Conservation (phyloP, 1,140 invertebrate species). For the Drosophila elegans region DNA sequence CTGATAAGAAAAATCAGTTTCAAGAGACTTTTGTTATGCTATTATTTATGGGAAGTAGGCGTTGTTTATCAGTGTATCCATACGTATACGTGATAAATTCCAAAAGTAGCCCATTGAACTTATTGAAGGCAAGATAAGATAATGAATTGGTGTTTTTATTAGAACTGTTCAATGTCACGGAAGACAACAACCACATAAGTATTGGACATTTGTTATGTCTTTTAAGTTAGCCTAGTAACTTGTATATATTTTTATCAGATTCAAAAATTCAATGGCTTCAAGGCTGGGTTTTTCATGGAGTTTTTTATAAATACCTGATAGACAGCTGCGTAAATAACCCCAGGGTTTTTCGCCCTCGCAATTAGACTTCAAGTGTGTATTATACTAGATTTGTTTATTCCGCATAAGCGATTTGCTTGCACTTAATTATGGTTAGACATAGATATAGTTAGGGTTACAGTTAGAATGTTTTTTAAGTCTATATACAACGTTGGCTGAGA, state of each 20-base stretch:
- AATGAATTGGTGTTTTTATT: neutral
- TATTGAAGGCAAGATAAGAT: neutral
- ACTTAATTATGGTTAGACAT: constrained; percentile 72
- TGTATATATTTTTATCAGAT: too few relatives aligned
- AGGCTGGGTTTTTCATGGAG: too few relatives aligned
- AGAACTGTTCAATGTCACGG: neutral
- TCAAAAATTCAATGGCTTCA: too few relatives aligned
- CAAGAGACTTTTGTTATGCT: too few relatives aligned
- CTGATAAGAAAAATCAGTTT: neutral
- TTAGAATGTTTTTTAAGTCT: constrained; percentile 71
- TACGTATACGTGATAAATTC: neutral
- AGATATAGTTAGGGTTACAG: constrained; percentile 72
- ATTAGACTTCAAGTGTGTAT: constrained; percentile 21
- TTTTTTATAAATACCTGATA: neutral
- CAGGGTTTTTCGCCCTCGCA: neutral
- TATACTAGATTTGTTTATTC: constrained; percentile 77
- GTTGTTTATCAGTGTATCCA: too few relatives aligned
- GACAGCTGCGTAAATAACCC: constrained; percentile 4
- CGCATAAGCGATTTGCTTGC: constrained; percentile 51
- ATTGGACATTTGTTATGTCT: too few relatives aligned
- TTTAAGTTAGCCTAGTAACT: too few relatives aligned
- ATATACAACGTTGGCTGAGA: constrained; percentile 77
- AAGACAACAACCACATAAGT: neutral
- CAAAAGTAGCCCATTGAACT: neutral
- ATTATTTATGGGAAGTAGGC: too few relatives aligned